Conservation (phyloP, 2,888 invertebrate genomes). For the Bimastos eiseni region DNA sequence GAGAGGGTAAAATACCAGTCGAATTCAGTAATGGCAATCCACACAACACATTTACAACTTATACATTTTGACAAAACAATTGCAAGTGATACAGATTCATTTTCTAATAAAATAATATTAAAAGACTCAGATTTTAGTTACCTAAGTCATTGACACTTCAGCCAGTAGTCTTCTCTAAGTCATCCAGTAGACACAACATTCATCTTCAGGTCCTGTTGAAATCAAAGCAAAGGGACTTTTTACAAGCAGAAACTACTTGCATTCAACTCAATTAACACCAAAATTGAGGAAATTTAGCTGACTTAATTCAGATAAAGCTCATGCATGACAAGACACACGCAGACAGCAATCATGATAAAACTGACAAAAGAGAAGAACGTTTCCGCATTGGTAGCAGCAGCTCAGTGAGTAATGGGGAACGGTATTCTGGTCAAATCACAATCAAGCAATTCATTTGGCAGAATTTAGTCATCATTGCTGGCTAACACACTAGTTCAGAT, state of each 20-base stretch:
- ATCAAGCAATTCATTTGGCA: neutral
- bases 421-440: neutral
- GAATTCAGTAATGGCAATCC: neutral
- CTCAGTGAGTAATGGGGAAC: neutral
- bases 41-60: neutral
- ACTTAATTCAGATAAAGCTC: neutral
- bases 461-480: conserved; percentile 9
- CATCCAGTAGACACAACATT: neutral
- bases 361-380: neutral
- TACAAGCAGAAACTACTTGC: too few relatives aligned
- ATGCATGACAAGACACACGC: too few relatives aligned
- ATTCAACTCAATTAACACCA: too few relatives aligned
- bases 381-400: neutral
- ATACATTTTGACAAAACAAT: neutral
- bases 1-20: neutral
- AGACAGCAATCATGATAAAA: neutral
- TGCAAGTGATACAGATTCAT: too few relatives aligned
- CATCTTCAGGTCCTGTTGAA: neutral
- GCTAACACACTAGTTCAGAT: neutral
- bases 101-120: too few relatives aligned
- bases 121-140: too few relatives aligned
- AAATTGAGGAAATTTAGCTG: too few relatives aligned
- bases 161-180: neutral
- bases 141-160: too few relatives aligned
- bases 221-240: too few relatives aligned